phyloP scores from a whole-genome alignment of 2,888 invertebrate genomes.

The Netelia inedita region DNA sequence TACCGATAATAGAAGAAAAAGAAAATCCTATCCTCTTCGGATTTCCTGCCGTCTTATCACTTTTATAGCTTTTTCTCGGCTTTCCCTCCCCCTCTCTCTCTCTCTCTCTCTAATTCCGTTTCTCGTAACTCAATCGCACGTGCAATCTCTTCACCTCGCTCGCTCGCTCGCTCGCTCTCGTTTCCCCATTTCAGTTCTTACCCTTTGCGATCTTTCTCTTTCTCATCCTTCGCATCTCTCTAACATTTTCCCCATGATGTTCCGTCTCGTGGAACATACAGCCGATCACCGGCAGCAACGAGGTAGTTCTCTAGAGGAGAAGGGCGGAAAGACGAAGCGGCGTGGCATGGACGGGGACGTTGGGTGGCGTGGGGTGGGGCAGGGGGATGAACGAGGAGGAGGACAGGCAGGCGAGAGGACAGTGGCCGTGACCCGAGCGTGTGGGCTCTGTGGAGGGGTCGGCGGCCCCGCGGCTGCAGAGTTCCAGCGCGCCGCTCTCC shows the following conservation, averaged over 20 bases:
- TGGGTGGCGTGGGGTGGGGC: slow-evolving; percentile 1
- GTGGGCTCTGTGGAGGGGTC: slow-evolving; percentile 79
- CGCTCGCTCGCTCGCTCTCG: slow-evolving; percentile 42
- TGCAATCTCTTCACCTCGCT: slow-evolving; percentile 40
- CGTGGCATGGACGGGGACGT: slow-evolving; percentile 1
- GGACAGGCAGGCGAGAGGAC: slow-evolving; percentile 76
- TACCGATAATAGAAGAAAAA: neutral
- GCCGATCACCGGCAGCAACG: slow-evolving; percentile 66
- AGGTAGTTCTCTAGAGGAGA: neutral
- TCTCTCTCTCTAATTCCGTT: slow-evolving; percentile 31
- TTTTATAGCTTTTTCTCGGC: slow-evolving; percentile 2
- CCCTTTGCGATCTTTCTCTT: slow-evolving; percentile 15
- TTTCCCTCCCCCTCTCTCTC: neutral
- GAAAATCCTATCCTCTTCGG: neutral
- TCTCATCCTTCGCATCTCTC: slow-evolving; percentile 27
- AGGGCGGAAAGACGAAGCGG: neutral
- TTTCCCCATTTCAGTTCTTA: slow-evolving; percentile 36
- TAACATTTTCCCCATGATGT: slow-evolving; percentile 55
- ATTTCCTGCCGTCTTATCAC: neutral
- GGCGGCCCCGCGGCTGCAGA: slow-evolving; percentile 80
- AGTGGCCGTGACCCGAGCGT: slow-evolving; percentile 83
- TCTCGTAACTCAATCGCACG: slow-evolving; percentile 53
- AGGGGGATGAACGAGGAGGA: slow-evolving; percentile 15
- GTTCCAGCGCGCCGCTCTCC: slow-evolving; percentile 38
- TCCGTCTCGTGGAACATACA: slow-evolving; percentile 59